Evolutionary conservation across 2,797 vertebrate genomes (phyloP).

Genomic region (Sebastolobus alascanus): DNA sequence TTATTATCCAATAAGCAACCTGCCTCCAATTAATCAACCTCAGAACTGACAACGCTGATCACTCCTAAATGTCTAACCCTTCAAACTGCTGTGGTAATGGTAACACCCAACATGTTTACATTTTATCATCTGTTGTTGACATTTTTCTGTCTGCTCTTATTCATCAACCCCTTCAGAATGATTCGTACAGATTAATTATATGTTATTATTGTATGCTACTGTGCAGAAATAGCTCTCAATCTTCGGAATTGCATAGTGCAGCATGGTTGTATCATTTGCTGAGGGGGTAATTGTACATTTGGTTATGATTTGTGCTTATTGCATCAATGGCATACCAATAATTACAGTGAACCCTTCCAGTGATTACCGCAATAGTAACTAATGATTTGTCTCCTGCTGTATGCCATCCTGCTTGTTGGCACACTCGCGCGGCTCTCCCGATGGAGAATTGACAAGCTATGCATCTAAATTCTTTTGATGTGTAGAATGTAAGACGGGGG

Average conservation of each 20-base stretch:
- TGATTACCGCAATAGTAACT: slow-evolving; percentile 30
- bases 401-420: slow-evolving; percentile 2
- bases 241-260: slow-evolving; percentile 20
- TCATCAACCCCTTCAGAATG: slow-evolving; percentile 15
- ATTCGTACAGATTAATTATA: slow-evolving; percentile 31
- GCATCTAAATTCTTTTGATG: neutral
- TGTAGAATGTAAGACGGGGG: neutral
- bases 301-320: slow-evolving; percentile 42
- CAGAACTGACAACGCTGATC: neutral
- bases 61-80: neutral
- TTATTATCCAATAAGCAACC: slow-evolving; percentile 5
- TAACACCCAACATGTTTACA: neutral
- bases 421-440: slow-evolving; percentile 1
- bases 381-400: slow-evolving; percentile 16
- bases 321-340: slow-evolving; percentile 33
- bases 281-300: slow-evolving; percentile 53
- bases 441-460: neutral
- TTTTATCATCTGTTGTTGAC: neutral
- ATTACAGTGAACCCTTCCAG: slow-evolving; percentile 46
- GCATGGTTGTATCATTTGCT: slow-evolving; percentile 27
- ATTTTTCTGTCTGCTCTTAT: neutral
- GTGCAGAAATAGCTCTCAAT: slow-evolving; percentile 18
- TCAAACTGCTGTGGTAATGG: neutral
- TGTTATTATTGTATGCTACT: slow-evolving; percentile 20
- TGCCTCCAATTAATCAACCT: slow-evolving; percentile 18